Percentiles rank a stretch among this genome's conserved stretches.
phyloP scores from a whole-genome alignment of 2,797 vertebrate species.

The Furcifer pardalis region DNA sequence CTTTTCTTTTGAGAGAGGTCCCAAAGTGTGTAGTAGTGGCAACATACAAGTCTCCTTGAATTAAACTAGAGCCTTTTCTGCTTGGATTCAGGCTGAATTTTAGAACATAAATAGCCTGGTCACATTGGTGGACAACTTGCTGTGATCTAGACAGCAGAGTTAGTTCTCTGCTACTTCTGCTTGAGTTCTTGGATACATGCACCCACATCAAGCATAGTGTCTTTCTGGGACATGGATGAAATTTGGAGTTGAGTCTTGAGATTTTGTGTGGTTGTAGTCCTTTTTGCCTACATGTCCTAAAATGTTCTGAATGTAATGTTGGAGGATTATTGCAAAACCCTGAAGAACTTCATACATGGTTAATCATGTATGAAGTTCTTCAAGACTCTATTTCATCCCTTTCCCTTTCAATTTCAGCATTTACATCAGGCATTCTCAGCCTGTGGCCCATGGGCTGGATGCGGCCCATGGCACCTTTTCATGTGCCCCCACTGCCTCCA shows the following conservation, averaged over 20 bases:
- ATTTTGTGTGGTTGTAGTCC: background rate
- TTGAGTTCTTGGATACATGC: background rate
- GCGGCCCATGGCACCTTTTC: too few species aligned
- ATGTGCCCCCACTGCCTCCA: too few species aligned
- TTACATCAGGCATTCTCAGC: too few species aligned
- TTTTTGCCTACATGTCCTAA: background rate
- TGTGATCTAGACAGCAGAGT: background rate
- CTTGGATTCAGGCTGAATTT: background rate
- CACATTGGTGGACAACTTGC: background rate
- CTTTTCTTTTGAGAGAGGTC: background rate
- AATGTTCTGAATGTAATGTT: background rate
- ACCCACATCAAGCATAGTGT: background rate
- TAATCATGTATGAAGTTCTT: background rate
- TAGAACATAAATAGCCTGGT: background rate
- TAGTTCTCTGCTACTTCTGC: background rate
- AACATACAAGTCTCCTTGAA: background rate
- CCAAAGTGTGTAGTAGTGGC: background rate
- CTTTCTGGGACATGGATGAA: background rate
- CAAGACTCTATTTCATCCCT: background rate
- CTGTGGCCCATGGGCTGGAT: too few species aligned
- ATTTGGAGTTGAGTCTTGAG: background rate
- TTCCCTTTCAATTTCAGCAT: background rate
- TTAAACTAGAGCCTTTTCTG: background rate
- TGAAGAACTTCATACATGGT: too few species aligned
- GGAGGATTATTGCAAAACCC: background rate